Conservation (phyloP, 2,113 vertebrate genomes). For the Excalfactoria chinensis region DNA sequence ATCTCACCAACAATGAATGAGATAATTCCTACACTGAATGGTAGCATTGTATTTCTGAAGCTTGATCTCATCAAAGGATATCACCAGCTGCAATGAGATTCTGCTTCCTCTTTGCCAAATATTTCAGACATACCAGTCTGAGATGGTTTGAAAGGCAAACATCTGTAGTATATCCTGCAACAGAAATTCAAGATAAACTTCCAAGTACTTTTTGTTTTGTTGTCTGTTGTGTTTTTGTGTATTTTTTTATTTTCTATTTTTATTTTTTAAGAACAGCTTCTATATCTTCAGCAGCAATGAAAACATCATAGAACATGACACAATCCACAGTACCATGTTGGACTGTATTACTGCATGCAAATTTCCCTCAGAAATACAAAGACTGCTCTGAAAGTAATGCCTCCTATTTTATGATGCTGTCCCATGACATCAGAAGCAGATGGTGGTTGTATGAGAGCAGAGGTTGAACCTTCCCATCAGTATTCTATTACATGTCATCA, state of each 20-base stretch:
- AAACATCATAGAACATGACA: conserved; percentile 22
- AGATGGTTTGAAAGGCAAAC: conserved; percentile 18
- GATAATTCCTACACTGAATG: conserved; percentile 48
- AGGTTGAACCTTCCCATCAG: too few relatives aligned
- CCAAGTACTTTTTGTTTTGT: conserved; percentile 5
- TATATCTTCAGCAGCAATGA: conserved; percentile 24
- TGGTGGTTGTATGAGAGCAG: too few relatives aligned
- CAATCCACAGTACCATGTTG: background rate
- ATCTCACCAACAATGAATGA: conserved; percentile 26
- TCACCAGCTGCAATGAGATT: conserved; percentile 46
- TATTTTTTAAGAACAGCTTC: background rate
- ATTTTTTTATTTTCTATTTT: background rate
- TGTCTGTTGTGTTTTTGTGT: too few relatives aligned
- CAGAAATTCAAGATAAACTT: conserved; percentile 48
- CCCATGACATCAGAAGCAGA: too few relatives aligned
- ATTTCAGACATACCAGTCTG: conserved; percentile 26
- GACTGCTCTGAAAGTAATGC: too few relatives aligned
- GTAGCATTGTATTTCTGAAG: conserved; percentile 16
- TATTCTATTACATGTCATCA: too few relatives aligned
- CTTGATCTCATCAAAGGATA: conserved; percentile 45
- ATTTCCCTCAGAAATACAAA: background rate
- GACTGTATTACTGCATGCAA: background rate
- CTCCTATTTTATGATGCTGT: too few relatives aligned
- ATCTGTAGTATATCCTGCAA: conserved; percentile 72
- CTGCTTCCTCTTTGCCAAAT: conserved; percentile 38